A percentile compares a stretch with the other conserved stretches of the same genome.
Conservation (phyloP, 1,140 invertebrate species). For the Eumeta japonica region DNA sequence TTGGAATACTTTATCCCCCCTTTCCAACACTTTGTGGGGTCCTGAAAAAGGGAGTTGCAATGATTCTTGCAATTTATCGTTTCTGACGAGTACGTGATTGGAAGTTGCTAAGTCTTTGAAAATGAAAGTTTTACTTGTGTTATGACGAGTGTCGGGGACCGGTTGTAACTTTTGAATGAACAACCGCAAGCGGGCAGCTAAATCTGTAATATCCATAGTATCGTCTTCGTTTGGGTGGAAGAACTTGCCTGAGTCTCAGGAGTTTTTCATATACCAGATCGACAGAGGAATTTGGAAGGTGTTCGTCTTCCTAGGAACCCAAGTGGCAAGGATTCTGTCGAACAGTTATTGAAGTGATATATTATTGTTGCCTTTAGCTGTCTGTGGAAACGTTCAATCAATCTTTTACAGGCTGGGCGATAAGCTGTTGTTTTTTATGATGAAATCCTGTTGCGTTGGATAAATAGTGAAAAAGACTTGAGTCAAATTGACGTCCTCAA, state of each 20-base stretch:
- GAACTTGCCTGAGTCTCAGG: slow-evolving; percentile 22
- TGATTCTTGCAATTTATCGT: slow-evolving; percentile 42
- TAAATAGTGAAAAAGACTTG: slow-evolving; percentile 20
- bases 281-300: slow-evolving; percentile 22
- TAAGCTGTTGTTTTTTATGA: slow-evolving; percentile 31
- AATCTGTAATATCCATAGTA: slow-evolving; percentile 6
- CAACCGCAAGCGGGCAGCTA: not conserved
- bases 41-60: slow-evolving; percentile 47
- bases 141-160: slow-evolving; percentile 4
- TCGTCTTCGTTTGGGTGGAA: slow-evolving; percentile 5
- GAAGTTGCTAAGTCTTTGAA: slow-evolving; percentile 8
- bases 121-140: slow-evolving; percentile 3
- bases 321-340: slow-evolving; percentile 16
- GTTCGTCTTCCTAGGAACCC: slow-evolving; percentile 13
- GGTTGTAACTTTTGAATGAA: slow-evolving; percentile 4
- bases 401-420: slow-evolving; percentile 31
- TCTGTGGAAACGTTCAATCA: slow-evolving; percentile 29
- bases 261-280: slow-evolving; percentile 27
- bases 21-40: slow-evolving; percentile 32
- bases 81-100: slow-evolving; percentile 12
- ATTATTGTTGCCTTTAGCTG: slow-evolving; percentile 31
- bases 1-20: slow-evolving; percentile 16
- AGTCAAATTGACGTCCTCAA: slow-evolving; percentile 34
- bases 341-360: slow-evolving; percentile 35
- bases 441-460: slow-evolving; percentile 14